Evolutionary conservation across 1,140 invertebrate species (phyloP).

Genomic region (Steinernema feltiae): DNA sequence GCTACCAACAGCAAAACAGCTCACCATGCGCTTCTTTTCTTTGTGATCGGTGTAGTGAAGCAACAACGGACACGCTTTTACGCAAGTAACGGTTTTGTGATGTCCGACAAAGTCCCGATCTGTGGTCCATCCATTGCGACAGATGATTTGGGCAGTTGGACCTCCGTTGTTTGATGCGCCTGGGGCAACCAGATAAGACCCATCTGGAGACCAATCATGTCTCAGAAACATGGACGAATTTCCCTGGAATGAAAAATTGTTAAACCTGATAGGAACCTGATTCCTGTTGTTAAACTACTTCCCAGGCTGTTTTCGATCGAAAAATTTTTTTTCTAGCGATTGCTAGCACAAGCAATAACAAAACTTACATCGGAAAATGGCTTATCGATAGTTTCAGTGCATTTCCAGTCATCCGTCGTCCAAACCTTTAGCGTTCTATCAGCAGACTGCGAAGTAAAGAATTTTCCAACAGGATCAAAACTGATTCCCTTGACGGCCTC

Average conservation of each 20-base stretch:
- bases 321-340: too few species aligned
- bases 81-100: constrained; percentile 64
- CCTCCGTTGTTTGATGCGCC: constrained; percentile 96
- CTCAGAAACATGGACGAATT: constrained; percentile 86
- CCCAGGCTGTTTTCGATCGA: too few species aligned
- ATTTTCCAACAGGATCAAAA: constrained; percentile 98
- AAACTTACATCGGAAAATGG: constrained; percentile 74
- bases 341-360: too few species aligned
- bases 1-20: constrained; percentile 19
- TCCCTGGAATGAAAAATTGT: constrained; percentile 61
- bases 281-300: too few species aligned
- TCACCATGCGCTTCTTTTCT: neutral
- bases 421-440: constrained; percentile 88
- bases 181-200: constrained; percentile 86
- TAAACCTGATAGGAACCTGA: constrained; percentile 4
- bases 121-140: constrained; percentile 80
- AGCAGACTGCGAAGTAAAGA: constrained; percentile 82
- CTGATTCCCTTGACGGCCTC: constrained; percentile 69
- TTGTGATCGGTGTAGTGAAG: constrained; percentile 20
- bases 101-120: constrained; percentile 96
- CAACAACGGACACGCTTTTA: constrained; percentile 17
- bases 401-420: constrained; percentile 85
- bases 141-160: constrained; percentile 85
- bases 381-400: constrained; percentile 75
- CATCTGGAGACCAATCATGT: constrained; percentile 92